These are phyloP conservation scores for Urocyon cinereoargenteus DNA, from an alignment of 2,797 vertebrate genomes.

Conservation along the genomic window DNA sequence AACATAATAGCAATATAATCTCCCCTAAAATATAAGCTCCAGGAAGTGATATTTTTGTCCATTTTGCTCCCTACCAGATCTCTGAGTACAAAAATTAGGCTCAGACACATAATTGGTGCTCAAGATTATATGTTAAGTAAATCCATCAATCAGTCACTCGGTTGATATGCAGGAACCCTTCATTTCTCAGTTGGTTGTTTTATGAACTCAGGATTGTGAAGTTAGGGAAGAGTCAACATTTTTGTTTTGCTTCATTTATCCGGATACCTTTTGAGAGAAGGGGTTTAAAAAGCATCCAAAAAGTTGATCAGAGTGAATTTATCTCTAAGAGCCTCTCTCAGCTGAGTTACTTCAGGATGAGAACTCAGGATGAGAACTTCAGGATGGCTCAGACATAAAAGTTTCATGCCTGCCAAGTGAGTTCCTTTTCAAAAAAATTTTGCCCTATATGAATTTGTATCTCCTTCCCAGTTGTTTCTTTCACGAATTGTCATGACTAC, in stretches of 20 bases:
- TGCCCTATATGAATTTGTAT: neutral
- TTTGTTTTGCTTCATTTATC: neutral
- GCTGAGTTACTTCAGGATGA: neutral
- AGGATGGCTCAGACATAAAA: neutral
- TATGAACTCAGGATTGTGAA: slow-evolving; percentile 22
- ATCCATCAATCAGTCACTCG: neutral
- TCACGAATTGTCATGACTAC: no score
- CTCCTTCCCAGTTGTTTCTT: neutral
- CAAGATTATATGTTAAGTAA: neutral
- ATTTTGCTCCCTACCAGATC: neutral
- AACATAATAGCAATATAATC: neutral
- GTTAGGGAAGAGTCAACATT: neutral
- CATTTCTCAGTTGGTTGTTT: neutral
- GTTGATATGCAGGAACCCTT: neutral
- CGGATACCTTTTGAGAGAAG: neutral
- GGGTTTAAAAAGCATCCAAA: neutral
- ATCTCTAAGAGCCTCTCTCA: neutral
- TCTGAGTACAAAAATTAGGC: neutral
- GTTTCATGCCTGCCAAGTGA: neutral
- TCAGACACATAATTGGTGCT: neutral
- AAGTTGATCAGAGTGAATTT: neutral
- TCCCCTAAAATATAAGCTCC: neutral
- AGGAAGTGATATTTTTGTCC: neutral
- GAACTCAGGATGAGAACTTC: neutral
- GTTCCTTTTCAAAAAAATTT: neutral